Evolutionary conservation across 2,113 vertebrate species (phyloP).

Genomic region (Rattus rattus): DNA sequence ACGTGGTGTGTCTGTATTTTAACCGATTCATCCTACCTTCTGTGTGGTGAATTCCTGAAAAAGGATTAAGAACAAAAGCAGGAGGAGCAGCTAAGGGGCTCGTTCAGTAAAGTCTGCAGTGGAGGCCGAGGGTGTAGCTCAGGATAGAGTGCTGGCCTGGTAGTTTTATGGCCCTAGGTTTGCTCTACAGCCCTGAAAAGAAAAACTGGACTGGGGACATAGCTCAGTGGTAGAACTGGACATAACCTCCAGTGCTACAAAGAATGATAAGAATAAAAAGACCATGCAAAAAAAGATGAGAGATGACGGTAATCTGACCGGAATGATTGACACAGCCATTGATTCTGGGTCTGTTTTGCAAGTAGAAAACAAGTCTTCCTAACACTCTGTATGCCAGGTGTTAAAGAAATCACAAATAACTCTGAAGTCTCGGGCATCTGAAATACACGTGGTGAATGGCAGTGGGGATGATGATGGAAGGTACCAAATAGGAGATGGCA

Average conservation of each 20-base stretch:
- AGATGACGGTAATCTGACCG: background rate
- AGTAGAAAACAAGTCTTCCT: conserved; percentile 30
- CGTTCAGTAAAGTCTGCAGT: background rate
- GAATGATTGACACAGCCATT: background rate
- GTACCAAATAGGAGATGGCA: background rate
- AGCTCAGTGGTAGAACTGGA: background rate
- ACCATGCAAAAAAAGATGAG: background rate
- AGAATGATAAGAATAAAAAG: background rate
- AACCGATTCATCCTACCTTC: background rate
- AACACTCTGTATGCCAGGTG: background rate
- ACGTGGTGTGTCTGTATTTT: conserved; percentile 32
- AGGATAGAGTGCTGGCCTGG: background rate
- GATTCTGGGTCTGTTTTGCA: conserved; percentile 35
- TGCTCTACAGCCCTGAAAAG: background rate
- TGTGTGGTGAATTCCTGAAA: conserved; percentile 20
- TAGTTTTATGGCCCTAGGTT: background rate
- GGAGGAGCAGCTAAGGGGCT: background rate
- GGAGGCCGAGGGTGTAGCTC: background rate
- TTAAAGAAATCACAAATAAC: conserved; percentile 18
- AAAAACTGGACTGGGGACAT: background rate
- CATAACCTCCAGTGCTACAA: background rate
- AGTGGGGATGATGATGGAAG: background rate
- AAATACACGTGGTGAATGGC: background rate
- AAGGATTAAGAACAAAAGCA: background rate
- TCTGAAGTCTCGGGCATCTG: background rate